These are phyloP conservation scores for Andrena bicolor DNA, from an alignment of 2,888 invertebrate genomes.

Conservation along the genomic window DNA sequence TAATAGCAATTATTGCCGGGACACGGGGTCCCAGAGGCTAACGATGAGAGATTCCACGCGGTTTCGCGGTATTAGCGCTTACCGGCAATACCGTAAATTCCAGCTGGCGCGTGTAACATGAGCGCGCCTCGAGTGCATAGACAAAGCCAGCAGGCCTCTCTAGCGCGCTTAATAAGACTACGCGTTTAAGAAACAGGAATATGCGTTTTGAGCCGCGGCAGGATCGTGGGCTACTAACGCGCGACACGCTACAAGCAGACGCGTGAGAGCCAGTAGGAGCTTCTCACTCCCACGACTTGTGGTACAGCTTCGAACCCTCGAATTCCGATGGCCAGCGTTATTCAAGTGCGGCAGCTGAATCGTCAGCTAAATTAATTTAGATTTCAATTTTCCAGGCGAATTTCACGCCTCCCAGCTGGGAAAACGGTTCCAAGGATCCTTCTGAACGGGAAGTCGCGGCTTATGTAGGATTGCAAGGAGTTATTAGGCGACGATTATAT, in stretches of 20 bases:
- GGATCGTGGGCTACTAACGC: conserved; percentile 2
- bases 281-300: conserved; percentile 54
- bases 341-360: no score
- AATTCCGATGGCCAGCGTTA: background rate
- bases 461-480: no score
- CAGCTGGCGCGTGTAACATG: conserved; percentile 29
- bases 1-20: conserved; percentile 31
- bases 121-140: conserved; percentile 8
- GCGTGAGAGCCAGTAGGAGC: conserved; percentile 30
- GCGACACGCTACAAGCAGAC: conserved; percentile 2
- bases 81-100: conserved; percentile 43
- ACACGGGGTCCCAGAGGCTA: conserved; percentile 14
- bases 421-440: no score
- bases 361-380: no score
- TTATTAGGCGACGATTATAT: no score
- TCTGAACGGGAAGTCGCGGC: no score
- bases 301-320: conserved; percentile 16
- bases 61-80: conserved; percentile 19
- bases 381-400: no score
- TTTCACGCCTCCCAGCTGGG: no score
- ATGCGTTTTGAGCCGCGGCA: background rate
- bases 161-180: conserved; percentile 25
- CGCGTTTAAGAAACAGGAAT: conserved; percentile 10
- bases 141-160: conserved; percentile 1
- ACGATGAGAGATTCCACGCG: conserved; percentile 39